phyloP scores from a whole-genome alignment of 30 jellyfish, hydroid and myxozoan species.

The Nemopilema nomurai region DNA sequence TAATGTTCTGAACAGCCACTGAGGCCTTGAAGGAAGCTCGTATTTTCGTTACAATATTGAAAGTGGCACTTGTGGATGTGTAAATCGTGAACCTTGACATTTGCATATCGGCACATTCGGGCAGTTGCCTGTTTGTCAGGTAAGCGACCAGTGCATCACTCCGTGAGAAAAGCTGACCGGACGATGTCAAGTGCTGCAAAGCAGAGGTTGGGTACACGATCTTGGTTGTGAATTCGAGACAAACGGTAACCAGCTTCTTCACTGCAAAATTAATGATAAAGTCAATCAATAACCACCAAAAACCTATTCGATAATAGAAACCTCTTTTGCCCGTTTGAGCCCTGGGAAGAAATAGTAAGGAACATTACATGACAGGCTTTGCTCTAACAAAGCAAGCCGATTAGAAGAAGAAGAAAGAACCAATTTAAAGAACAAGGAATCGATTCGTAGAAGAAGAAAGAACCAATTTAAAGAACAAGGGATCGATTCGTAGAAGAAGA shows the following conservation, averaged over 20 bases:
- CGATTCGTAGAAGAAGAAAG: too few relatives aligned
- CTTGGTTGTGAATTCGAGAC: not conserved
- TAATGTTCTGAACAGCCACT: not conserved
- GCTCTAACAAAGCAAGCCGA: too few relatives aligned
- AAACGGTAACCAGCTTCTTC: conserved; percentile 10
- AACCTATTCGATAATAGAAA: too few relatives aligned
- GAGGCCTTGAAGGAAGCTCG: not conserved
- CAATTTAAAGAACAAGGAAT: too few relatives aligned
- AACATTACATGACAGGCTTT: too few relatives aligned
- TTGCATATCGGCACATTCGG: conserved; percentile 5
- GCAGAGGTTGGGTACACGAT: not conserved
- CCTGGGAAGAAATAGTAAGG: not conserved
- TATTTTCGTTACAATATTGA: not conserved
- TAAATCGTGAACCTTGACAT: not conserved
- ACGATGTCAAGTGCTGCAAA: not conserved
- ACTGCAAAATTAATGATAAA: conserved; percentile 12
- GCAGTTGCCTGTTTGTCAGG: not conserved
- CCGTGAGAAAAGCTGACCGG: not conserved
- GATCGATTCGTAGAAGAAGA: too few relatives aligned
- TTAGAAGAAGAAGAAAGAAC: too few relatives aligned
- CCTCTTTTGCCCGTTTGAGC: not conserved
- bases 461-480: too few relatives aligned
- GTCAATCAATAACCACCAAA: not conserved
- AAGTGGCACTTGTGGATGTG: not conserved
- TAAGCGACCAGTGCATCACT: conserved; percentile 10